phyloP scores from a whole-genome alignment of 1,140 invertebrate species.

The Agrilus planipennis region DNA sequence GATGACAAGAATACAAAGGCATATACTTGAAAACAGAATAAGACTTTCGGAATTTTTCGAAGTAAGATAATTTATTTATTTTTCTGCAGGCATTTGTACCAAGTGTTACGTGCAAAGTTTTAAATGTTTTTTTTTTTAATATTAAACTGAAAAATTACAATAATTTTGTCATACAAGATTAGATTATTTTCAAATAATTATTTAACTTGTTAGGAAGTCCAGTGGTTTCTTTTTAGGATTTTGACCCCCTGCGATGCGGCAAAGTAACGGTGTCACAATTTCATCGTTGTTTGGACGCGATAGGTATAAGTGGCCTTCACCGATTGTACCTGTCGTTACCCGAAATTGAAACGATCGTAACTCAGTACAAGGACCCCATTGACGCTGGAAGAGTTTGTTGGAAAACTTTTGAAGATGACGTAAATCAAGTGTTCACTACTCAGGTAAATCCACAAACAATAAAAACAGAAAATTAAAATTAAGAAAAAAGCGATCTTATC shows the following conservation, averaged over 20 bases:
- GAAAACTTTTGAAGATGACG: conserved; percentile 58
- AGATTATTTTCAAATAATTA: neutral
- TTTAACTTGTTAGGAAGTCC: too few species aligned
- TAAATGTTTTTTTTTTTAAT: too few species aligned
- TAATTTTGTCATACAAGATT: neutral
- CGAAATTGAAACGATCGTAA: conserved; percentile 44
- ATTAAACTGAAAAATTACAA: too few species aligned
- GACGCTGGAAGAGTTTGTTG: conserved; percentile 50
- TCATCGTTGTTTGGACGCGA: conserved; percentile 45
- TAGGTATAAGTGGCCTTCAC: conserved; percentile 45
- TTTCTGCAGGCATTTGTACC: neutral
- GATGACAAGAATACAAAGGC: conserved; percentile 43
- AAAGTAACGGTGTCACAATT: conserved; percentile 52
- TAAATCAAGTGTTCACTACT: conserved; percentile 54
- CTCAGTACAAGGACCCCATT: conserved; percentile 50
- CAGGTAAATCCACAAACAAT: conserved; percentile 38
- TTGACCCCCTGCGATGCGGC: conserved; percentile 48
- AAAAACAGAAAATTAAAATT: too few species aligned
- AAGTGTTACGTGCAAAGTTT: too few species aligned
- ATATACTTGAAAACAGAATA: conserved; percentile 46
- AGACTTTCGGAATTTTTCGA: conserved; percentile 50
- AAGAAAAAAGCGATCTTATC: too few species aligned
- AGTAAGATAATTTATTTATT: conserved; percentile 29
- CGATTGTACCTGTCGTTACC: conserved; percentile 39
- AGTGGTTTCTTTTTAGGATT: conserved; percentile 41